Percentiles rank a stretch among this genome's conserved stretches.
Evolutionary conservation across 2,113 vertebrate species (phyloP).

Genomic region (Aphyosemion australe): DNA sequence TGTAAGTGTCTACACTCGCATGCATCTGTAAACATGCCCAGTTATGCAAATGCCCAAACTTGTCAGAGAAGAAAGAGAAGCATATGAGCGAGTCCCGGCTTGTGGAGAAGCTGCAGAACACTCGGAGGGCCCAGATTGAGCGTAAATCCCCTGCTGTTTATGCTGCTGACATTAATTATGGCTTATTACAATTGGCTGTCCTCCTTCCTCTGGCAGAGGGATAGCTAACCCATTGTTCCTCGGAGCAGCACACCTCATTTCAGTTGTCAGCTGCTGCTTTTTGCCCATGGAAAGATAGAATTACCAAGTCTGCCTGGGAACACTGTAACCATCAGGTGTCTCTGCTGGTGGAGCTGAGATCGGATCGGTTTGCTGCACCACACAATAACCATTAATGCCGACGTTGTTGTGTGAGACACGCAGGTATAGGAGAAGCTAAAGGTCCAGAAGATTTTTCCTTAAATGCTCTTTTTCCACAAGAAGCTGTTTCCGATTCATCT

Average conservation of each 20-base stretch:
- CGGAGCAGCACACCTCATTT: slow-evolving; percentile 49
- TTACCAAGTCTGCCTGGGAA: slow-evolving; percentile 56
- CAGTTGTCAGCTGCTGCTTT: slow-evolving; percentile 60
- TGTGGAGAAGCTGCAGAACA: slow-evolving; percentile 35
- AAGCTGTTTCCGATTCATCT: slow-evolving; percentile 44
- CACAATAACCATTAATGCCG: slow-evolving; percentile 24
- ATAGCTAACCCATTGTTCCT: slow-evolving; percentile 67
- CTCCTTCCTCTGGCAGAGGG: slow-evolving; percentile 62
- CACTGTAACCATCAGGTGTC: slow-evolving; percentile 58
- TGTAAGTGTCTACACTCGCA: slow-evolving; percentile 60
- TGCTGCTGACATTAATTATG: slow-evolving; percentile 75
- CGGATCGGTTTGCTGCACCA: slow-evolving; percentile 34
- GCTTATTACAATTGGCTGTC: slow-evolving; percentile 67
- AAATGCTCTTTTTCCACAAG: background rate
- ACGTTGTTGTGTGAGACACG: slow-evolving; percentile 15
- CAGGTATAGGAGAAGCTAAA: slow-evolving; percentile 23
- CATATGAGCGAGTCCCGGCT: slow-evolving; percentile 8
- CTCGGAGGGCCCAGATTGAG: slow-evolving; percentile 51
- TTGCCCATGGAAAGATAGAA: slow-evolving; percentile 61
- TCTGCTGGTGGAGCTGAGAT: slow-evolving; percentile 27
- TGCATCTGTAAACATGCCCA: slow-evolving; percentile 3
- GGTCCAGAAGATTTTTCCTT: slow-evolving; percentile 39
- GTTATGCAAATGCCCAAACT: background rate
- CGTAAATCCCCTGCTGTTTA: slow-evolving; percentile 61
- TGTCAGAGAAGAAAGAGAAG: slow-evolving; percentile 10